Conservation (phyloP, 2,113 vertebrate species). For the Hyla sarda region DNA sequence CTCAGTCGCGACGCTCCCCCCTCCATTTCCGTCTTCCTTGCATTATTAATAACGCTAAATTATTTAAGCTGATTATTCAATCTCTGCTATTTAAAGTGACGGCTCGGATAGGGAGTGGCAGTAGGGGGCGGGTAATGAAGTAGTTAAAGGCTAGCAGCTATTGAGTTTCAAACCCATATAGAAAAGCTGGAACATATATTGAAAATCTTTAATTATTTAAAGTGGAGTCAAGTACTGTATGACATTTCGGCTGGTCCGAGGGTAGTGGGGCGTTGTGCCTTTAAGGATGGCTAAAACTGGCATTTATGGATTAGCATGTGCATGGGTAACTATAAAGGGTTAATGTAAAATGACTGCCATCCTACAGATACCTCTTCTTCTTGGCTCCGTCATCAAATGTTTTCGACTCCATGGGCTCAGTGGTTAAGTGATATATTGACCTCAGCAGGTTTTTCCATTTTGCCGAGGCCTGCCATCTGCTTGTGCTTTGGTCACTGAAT, state of each 20-base stretch:
- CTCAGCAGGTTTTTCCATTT: not conserved
- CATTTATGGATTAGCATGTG: not conserved
- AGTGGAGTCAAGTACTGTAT: too few species aligned
- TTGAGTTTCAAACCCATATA: not conserved
- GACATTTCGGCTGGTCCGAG: not conserved
- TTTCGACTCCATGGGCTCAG: not conserved
- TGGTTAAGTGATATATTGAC: not conserved
- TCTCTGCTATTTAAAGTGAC: slow-evolving; percentile 58
- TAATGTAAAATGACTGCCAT: not conserved
- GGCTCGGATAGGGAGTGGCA: slow-evolving; percentile 14
- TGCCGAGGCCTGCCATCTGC: not conserved
- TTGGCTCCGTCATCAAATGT: too few species aligned
- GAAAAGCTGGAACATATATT: not conserved
- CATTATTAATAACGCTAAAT: slow-evolving; percentile 55
- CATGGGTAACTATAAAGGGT: not conserved
- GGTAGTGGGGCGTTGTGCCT: not conserved
- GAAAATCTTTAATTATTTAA: not conserved
- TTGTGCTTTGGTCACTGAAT: too few species aligned
- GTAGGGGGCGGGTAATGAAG: not conserved
- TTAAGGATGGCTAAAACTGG: not conserved
- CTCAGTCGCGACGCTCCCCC: slow-evolving; percentile 30
- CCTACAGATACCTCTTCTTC: not conserved
- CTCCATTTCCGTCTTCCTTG: slow-evolving; percentile 49
- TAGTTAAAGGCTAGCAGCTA: not conserved
- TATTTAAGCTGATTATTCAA: slow-evolving; percentile 56